Percentiles rank a stretch among this genome's conserved stretches.
Conservation (phyloP, 1,140 invertebrate genomes). For the Drosophila sproati region DNA sequence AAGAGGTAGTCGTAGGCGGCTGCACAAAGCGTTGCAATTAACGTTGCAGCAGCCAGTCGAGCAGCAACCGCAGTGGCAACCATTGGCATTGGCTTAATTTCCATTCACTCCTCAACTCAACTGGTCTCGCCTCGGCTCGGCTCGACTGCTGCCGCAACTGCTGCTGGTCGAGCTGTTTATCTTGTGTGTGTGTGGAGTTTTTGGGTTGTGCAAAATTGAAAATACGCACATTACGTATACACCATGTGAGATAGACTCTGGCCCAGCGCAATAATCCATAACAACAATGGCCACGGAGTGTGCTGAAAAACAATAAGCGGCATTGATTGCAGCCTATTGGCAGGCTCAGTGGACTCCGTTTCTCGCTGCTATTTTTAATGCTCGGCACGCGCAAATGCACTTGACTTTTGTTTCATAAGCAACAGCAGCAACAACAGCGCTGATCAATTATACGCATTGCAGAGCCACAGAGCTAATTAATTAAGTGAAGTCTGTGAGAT, state of each 20-base stretch:
- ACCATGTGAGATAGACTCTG: slow-evolving; percentile 40
- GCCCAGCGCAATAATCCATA: slow-evolving; percentile 65
- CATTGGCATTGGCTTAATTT: slow-evolving; percentile 79
- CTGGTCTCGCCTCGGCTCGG: slow-evolving; percentile 10
- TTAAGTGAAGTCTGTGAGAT: slow-evolving; percentile 46
- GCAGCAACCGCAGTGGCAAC: slow-evolving; percentile 72
- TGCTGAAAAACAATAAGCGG: slow-evolving; percentile 66
- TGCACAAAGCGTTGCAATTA: slow-evolving; percentile 79
- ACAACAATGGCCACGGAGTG: slow-evolving; percentile 59
- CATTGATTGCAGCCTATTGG: slow-evolving; percentile 68
- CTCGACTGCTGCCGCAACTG: slow-evolving; percentile 1
- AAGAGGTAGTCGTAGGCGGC: slow-evolving; percentile 24
- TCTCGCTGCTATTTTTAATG: slow-evolving; percentile 55
- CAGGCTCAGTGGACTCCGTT: slow-evolving; percentile 18
- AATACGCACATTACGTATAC: slow-evolving; percentile 65
- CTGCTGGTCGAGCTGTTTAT: slow-evolving; percentile 52
- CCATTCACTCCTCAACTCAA: slow-evolving; percentile 52
- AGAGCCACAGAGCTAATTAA: slow-evolving; percentile 54
- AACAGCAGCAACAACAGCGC: slow-evolving; percentile 21
- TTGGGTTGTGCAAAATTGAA: slow-evolving; percentile 60
- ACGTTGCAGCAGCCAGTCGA: slow-evolving; percentile 73
- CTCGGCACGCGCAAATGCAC: slow-evolving; percentile 51
- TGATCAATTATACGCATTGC: slow-evolving; percentile 53
- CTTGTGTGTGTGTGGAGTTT: slow-evolving; percentile 58
- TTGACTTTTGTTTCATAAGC: slow-evolving; percentile 73